Percentiles rank a stretch among this genome's conserved stretches.
Conservation (phyloP, 2,888 invertebrate species). For the Melanostoma mellinum region DNA sequence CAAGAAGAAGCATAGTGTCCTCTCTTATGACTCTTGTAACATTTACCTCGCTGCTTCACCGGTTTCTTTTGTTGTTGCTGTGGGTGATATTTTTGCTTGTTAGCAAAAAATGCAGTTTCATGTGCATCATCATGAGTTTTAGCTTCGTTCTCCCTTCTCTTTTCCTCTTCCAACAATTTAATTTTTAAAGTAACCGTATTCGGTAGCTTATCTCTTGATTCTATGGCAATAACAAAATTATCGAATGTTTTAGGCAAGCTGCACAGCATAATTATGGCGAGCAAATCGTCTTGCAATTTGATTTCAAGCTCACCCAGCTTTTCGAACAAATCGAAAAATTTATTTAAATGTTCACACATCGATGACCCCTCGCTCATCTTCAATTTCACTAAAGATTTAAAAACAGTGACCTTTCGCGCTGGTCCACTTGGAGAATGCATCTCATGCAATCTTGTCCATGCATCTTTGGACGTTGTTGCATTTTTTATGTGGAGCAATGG, state of each 20-base stretch:
- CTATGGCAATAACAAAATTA: slow-evolving; percentile 37
- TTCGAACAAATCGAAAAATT: slow-evolving; percentile 38
- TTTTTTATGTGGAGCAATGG: slow-evolving; percentile 37
- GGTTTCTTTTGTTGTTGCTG: slow-evolving; percentile 2
- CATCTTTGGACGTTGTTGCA: slow-evolving; percentile 27
- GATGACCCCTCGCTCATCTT: slow-evolving; percentile 25
- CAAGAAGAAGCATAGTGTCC: slow-evolving; percentile 20
- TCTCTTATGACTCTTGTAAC: neutral
- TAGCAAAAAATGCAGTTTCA: slow-evolving; percentile 37
- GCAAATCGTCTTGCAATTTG: slow-evolving; percentile 23
- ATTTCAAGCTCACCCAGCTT: slow-evolving; percentile 14
- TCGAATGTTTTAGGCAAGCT: slow-evolving; percentile 26
- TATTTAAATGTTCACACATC: slow-evolving; percentile 39
- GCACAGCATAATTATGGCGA: slow-evolving; percentile 23
- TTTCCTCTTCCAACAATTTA: slow-evolving; percentile 52
- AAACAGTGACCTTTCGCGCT: slow-evolving; percentile 38
- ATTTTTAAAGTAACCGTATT: slow-evolving; percentile 24
- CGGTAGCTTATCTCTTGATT: slow-evolving; percentile 30
- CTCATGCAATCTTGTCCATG: slow-evolving; percentile 27
- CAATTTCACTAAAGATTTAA: slow-evolving; percentile 39
- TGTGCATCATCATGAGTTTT: slow-evolving; percentile 8
- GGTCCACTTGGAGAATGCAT: slow-evolving; percentile 36
- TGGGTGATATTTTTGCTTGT: slow-evolving; percentile 15
- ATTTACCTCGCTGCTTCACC: slow-evolving; percentile 6
- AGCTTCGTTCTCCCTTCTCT: slow-evolving; percentile 34